Evolutionary conservation across 1,140 invertebrate genomes (phyloP), one percentile per base, ranked within the genome.

Genomic region (Caenorhabditis latens): DNA sequence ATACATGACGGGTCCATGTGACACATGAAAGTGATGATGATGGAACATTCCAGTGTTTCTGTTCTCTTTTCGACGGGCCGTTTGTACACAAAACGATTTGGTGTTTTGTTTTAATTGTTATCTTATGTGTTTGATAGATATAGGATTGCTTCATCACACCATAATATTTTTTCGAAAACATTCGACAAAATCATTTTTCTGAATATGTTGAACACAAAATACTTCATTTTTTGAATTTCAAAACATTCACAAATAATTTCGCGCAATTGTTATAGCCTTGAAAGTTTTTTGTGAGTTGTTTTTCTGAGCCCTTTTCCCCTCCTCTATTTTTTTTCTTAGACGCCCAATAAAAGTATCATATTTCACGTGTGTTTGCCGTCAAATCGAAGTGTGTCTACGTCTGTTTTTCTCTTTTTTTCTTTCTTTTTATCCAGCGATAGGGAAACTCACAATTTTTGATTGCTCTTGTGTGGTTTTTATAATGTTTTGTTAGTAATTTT

Each of bases 281-380:
- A 13, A 71, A 48, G n/a, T 46, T 46, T 71, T 40, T 42, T 67
- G n/a, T 46, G 11, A 50, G 21, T 79, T 50, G 43, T 79, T 79
- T 79, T 79, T 79, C 14, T 50, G 71, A 79, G 46, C 71, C 53
- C 11, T 50, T 32, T 32, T n/a, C n/a, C 32, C 1, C 32, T 32
- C 50, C 71, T 21, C 71, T 9, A 46, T 50, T 48, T 32, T 79
- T 79, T 79, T 71, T 32, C 46, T 50, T 50, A 79, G 43, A n/a
- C 71, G n/a, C 14, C 71, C 46, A 79, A 79, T 79, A 53, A 79
- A 79, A 53, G 40, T 79, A 79, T 79, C 71, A 79, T 50, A 79
- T 79, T 79, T 79, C 71, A 79, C 71, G 71, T 79, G 71, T 79
- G 71, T 50, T 79, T 48, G 71, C 21, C 46, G n/a, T 46, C 46